phyloP scores from a whole-genome alignment of 1,140 invertebrate genomes.

The Meloidogyne exigua region DNA sequence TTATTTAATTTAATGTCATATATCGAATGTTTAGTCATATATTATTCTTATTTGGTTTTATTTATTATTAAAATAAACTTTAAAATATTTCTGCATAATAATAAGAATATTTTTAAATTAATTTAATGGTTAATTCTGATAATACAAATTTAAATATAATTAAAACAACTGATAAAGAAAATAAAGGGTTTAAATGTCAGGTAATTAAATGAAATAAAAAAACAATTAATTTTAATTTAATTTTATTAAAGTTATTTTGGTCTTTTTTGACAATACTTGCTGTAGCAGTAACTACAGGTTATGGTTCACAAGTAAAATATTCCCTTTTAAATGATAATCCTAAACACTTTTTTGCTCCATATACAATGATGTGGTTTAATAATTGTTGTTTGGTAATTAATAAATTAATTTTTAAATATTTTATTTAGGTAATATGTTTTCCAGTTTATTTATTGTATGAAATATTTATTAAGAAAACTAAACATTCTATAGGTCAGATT shows the following conservation, averaged over 20 bases:
- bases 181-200: too few relatives aligned
- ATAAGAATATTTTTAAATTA: too few relatives aligned
- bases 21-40: background rate
- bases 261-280: constrained; percentile 2
- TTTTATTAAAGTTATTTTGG: constrained; percentile 8
- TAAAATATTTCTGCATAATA: too few relatives aligned
- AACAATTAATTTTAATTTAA: background rate
- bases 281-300: constrained; percentile 20
- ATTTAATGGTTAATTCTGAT: too few relatives aligned
- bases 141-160: too few relatives aligned
- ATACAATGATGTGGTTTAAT: constrained; percentile 26
- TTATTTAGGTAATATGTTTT: constrained; percentile 22
- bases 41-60: background rate
- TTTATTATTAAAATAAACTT: too few relatives aligned
- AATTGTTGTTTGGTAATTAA: constrained; percentile 18
- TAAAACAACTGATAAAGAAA: too few relatives aligned
- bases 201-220: too few relatives aligned
- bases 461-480: background rate
- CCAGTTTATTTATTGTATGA: constrained; percentile 19
- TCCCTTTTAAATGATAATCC: constrained; percentile 14
- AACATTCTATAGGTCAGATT: constrained; percentile 5
- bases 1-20: background rate
- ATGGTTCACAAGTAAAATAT: constrained; percentile 23
- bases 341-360: constrained; percentile 21
- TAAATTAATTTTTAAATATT: background rate